Evolutionary conservation across 2,113 vertebrate species (phyloP).

Genomic region (Heptranchias perlo): DNA sequence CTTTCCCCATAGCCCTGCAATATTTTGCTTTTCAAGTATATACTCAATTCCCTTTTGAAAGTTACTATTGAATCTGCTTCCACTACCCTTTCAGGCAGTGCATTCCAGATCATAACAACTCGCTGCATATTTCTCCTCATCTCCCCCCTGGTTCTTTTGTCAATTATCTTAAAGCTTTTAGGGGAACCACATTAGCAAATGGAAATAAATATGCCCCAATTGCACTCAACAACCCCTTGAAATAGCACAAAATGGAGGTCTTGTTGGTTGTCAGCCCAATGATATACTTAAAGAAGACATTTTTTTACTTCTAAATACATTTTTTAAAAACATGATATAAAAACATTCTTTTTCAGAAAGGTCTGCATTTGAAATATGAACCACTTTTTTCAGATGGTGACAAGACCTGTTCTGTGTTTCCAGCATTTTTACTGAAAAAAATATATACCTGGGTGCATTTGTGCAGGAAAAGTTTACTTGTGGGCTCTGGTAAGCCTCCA

Average conservation of each 20-base stretch:
- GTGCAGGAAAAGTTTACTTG: neutral
- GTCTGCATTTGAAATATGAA: neutral
- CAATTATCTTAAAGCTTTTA: neutral
- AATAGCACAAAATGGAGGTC: neutral
- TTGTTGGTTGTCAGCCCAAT: neutral
- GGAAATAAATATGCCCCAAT: neutral
- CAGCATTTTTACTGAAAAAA: neutral
- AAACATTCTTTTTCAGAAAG: neutral
- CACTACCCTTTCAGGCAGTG: neutral
- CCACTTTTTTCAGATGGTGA: neutral
- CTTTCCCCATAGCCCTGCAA: neutral
- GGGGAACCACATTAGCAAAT: neutral
- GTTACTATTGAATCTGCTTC: neutral
- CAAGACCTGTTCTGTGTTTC: neutral
- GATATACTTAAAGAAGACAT: neutral
- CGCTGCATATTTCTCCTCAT: neutral
- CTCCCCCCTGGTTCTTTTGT: neutral
- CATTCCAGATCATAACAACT: neutral
- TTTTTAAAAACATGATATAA: neutral
- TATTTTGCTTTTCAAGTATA: neutral
- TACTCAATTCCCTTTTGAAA: neutral
- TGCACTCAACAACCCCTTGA: neutral
- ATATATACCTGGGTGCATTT: neutral
- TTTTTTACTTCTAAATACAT: neutral
- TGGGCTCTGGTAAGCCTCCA: neutral